A percentile compares a stretch with the other conserved stretches of the same genome.
phyloP scores from a whole-genome alignment of 2,888 invertebrate genomes.

The Diachrysia chrysitis region DNA sequence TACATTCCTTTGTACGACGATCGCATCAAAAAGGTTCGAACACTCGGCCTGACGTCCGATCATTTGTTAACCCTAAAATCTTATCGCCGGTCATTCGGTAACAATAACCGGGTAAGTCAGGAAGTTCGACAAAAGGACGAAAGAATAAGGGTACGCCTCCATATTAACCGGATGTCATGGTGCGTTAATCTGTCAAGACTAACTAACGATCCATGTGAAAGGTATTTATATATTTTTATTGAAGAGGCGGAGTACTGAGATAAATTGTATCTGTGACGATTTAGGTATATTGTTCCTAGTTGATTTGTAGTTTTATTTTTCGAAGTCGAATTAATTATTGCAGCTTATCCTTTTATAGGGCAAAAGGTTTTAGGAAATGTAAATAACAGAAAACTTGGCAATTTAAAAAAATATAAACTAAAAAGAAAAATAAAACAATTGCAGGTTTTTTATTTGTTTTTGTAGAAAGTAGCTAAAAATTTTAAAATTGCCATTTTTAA shows the following conservation, averaged over 20 bases:
- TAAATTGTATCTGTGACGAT: background rate
- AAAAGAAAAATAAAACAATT: too few relatives aligned
- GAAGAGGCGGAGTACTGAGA: background rate
- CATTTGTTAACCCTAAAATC: slow-evolving; percentile 6
- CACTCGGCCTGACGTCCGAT: background rate
- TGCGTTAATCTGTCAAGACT: slow-evolving; percentile 32
- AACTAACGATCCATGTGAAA: slow-evolving; percentile 42
- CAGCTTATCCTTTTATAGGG: too few relatives aligned
- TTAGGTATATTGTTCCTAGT: background rate
- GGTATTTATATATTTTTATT: slow-evolving; percentile 28
- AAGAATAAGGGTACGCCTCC: slow-evolving; percentile 11
- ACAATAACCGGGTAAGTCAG: slow-evolving; percentile 21
- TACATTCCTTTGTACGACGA: background rate
- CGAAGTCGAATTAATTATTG: too few relatives aligned
- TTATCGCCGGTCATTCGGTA: slow-evolving; percentile 2
- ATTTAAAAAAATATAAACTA: too few relatives aligned
- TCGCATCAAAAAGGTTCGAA: background rate
- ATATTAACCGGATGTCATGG: slow-evolving; percentile 22
- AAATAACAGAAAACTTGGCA: too few relatives aligned
- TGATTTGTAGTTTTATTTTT: background rate
- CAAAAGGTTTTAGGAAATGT: too few relatives aligned
- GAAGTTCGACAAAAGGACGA: slow-evolving; percentile 1
- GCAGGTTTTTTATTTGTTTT: too few relatives aligned
- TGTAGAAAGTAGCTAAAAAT: too few relatives aligned
- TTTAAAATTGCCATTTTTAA: too few relatives aligned